Evolutionary conservation across 2,888 invertebrate genomes (phyloP), one percentile per base, ranked within the genome.

Genomic region (Mythimna loreyi): DNA sequence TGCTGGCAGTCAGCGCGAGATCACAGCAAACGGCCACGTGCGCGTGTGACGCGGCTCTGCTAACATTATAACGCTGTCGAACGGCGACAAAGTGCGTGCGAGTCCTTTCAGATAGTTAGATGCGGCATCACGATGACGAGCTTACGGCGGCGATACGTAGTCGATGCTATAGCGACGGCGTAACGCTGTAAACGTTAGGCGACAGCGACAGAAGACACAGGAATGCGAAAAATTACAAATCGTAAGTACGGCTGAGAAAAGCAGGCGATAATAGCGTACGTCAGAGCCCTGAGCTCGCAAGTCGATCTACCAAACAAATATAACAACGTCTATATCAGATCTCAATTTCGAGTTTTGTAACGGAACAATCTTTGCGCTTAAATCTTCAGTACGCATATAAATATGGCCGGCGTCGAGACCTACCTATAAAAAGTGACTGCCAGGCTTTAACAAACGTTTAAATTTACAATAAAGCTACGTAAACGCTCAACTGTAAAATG

Each of bases 81-180:
- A 86, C 91, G 90, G 88, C 87, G 86, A 86, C 89, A 78, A 85
- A 91, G 92, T 90, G 90, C 94, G 93, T 92, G 91, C 92, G 91
- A 93, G 93, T 92, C 89, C 90, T 93, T 93, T 92, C 94, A 92
- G 93, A 91, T 90, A 92, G 92, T 92, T 91, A 91, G 87, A 88
- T 88, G 92, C 93, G 92, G 92, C 90, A 78, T 65, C 80, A 78
- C 72, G 83, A 84, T 86, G 90, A 85, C 86, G 86, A 87, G 87
- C 85, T 87, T 83, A 82, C 87, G 86, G 87, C 92, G 89, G 89
- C 90, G 91, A 88, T 89, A 87, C 90, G 87, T 91, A 89, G 86
- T 87, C 91, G 89, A 90, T 90, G 90, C 90, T 84, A 90, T 83
- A 82, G 84, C 88, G 84, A 85, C 87, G 86, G 87, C 86, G 83